Conservation (phyloP, 2,797 vertebrate species). For the Semaprochilodus insignis region DNA sequence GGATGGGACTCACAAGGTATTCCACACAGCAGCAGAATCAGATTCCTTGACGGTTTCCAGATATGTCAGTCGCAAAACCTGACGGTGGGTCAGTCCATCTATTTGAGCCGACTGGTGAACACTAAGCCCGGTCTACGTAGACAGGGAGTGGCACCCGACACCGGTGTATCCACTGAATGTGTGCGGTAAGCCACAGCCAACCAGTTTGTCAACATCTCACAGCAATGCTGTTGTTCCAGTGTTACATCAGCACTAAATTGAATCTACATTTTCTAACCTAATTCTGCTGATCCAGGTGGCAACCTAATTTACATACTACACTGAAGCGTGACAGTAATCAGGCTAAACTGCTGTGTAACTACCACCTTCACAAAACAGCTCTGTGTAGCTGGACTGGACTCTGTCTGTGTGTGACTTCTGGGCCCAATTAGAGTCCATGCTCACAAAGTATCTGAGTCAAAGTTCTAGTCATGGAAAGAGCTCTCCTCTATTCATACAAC, state of each 20-base stretch:
- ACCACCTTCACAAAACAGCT: not conserved
- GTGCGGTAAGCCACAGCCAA: constrained; percentile 30
- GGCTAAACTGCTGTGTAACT: not conserved
- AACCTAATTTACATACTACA: not conserved
- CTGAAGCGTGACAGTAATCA: not conserved
- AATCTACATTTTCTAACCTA: not conserved
- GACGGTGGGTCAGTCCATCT: not conserved
- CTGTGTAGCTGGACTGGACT: not conserved
- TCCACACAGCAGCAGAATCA: not conserved
- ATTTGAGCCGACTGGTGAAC: not conserved
- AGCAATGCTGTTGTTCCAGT: constrained; percentile 35
- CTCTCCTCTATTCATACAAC: not conserved
- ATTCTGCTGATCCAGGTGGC: not conserved
- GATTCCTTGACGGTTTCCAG: not conserved
- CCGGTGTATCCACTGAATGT: constrained; percentile 20
- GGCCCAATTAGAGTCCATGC: no score
- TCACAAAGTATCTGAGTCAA: no score
- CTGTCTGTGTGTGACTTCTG: no score
- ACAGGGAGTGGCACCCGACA: constrained; percentile 39
- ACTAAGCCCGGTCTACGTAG: not conserved
- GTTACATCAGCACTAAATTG: constrained; percentile 33
- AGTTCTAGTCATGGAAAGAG: no score
- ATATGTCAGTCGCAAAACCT: not conserved
- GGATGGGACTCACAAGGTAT: not conserved
- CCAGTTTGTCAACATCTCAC: constrained; percentile 56